These are phyloP conservation scores for Danio kyathit DNA, from an alignment of 2,797 vertebrate genomes.

Conservation along the genomic window DNA sequence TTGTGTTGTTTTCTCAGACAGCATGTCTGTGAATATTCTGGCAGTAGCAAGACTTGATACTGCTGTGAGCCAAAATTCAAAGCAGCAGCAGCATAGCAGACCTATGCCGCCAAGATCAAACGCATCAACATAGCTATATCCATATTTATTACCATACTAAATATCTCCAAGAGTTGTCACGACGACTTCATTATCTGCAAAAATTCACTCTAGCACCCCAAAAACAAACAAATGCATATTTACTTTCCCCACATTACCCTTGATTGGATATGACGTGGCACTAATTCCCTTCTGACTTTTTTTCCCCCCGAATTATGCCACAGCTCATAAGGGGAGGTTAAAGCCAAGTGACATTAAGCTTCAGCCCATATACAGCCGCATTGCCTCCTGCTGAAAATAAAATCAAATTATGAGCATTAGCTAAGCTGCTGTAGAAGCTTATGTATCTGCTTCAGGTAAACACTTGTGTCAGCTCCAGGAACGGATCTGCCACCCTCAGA, in stretches of 20 bases:
- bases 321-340: constrained; percentile 44
- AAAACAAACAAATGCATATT: constrained; percentile 27
- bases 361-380: constrained; percentile 31
- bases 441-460: constrained; percentile 27
- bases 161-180: too few species aligned
- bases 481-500: constrained; percentile 14
- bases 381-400: constrained; percentile 41
- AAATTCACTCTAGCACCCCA: constrained; percentile 6
- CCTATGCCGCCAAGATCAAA: too few species aligned
- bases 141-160: too few species aligned
- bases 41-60: too few species aligned
- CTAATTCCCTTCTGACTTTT: constrained; percentile 50
- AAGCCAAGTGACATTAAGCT: constrained; percentile 51
- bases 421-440: constrained; percentile 27
- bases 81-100: too few species aligned
- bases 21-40: too few species aligned
- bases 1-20: too few species aligned
- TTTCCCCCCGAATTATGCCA: constrained; percentile 45
- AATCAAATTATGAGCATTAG: constrained; percentile 46
- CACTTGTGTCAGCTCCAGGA: constrained; percentile 15
- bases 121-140: too few species aligned
- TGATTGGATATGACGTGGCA: constrained; percentile 53
- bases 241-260: constrained; percentile 35
- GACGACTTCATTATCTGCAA: background rate
- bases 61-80: too few species aligned